phyloP scores from a whole-genome alignment of 1,140 invertebrate genomes.

The Trypoxylus dichotomus region DNA sequence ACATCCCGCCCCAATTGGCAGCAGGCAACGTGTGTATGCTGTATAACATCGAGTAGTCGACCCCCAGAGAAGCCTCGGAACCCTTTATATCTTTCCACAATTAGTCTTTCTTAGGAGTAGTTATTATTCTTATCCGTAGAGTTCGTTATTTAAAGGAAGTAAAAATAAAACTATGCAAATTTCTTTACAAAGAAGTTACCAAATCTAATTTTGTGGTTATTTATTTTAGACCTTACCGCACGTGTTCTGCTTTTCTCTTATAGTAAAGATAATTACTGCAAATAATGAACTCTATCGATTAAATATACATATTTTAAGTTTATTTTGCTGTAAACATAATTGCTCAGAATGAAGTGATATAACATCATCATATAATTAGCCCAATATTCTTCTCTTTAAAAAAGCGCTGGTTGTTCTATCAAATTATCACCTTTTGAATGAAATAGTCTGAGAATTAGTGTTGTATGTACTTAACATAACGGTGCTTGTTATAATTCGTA shows the following conservation, averaged over 20 bases:
- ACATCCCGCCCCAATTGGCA: neutral
- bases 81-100: neutral
- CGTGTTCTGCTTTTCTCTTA: neutral
- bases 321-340: neutral
- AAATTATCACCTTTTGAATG: neutral
- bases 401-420: neutral
- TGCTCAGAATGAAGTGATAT: neutral
- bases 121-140: neutral
- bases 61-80: constrained; percentile 2
- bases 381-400: neutral
- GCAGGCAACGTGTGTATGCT: neutral
- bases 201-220: neutral
- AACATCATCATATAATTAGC: neutral
- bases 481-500: neutral
- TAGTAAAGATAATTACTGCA: neutral
- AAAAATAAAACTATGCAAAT: neutral
- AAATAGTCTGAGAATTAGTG: neutral
- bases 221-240: too few relatives aligned
- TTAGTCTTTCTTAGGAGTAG: neutral
- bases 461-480: neutral
- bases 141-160: neutral
- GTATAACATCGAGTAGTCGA: constrained; percentile 10
- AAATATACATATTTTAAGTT: neutral
- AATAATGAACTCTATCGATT: neutral
- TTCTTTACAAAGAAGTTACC: neutral